phyloP scores from a whole-genome alignment of 2,797 vertebrate species.

The Avahi laniger region DNA sequence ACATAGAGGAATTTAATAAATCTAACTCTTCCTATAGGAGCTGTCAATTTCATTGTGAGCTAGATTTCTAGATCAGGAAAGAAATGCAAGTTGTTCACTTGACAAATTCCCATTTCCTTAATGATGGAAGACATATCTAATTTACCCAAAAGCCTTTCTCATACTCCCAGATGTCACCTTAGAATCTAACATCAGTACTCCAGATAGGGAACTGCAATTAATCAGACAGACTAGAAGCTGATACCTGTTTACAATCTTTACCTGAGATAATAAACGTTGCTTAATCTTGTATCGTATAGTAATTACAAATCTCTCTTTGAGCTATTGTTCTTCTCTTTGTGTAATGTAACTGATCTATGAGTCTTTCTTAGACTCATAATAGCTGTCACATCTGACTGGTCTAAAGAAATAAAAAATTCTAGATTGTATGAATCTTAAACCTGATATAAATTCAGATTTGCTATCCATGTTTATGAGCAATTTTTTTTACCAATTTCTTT shows the following conservation, averaged over 20 bases:
- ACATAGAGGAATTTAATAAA: neutral
- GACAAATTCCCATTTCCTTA: neutral
- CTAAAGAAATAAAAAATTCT: neutral
- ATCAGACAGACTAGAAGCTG: neutral
- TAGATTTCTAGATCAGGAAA: slow-evolving; percentile 17
- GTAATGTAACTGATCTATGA: neutral
- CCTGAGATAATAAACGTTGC: neutral
- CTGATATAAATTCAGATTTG: neutral
- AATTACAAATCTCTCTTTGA: neutral
- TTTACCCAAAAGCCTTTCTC: neutral
- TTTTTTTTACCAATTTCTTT: neutral
- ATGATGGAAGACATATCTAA: neutral
- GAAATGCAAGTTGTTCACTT: neutral
- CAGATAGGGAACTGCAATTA: neutral
- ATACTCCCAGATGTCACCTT: neutral
- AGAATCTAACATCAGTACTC: neutral
- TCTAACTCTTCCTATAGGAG: neutral
- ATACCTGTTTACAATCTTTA: neutral
- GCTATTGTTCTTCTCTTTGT: neutral
- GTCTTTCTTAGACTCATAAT: neutral
- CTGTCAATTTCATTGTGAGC: neutral
- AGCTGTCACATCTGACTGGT: neutral
- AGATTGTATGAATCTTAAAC: neutral
- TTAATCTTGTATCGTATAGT: neutral
- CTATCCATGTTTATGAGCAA: neutral